phyloP scores from a whole-genome alignment of 2,888 invertebrate species.

The Nephrotoma appendiculata region DNA sequence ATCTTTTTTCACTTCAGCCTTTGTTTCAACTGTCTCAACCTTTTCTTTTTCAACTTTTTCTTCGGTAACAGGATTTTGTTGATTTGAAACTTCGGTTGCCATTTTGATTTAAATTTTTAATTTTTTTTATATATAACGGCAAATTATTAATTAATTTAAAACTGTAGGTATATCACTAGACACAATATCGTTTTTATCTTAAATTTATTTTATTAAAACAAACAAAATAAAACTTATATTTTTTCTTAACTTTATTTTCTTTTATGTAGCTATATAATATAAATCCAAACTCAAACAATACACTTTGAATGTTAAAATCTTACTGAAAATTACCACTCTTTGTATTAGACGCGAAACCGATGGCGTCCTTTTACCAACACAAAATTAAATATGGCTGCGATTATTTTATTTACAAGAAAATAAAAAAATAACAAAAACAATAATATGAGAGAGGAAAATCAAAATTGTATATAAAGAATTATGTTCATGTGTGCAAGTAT shows the following conservation, averaged over 20 bases:
- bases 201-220: background rate
- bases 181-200: background rate
- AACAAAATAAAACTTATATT: background rate
- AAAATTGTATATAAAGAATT: background rate
- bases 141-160: background rate
- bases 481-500: background rate
- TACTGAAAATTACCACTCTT: constrained; percentile 9
- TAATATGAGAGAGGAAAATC: background rate
- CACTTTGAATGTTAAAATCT: constrained; percentile 11
- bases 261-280: background rate
- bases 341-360: constrained; percentile 8
- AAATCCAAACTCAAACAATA: constrained; percentile 7
- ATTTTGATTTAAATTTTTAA: constrained; percentile 33
- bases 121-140: background rate
- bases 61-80: constrained; percentile 33
- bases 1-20: constrained; percentile 19
- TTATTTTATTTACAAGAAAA: background rate
- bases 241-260: background rate
- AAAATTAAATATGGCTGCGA: constrained; percentile 6
- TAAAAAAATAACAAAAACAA: background rate
- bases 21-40: constrained; percentile 23
- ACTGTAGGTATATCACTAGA: background rate
- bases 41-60: constrained; percentile 39
- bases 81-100: constrained; percentile 63
- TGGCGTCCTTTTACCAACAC: constrained; percentile 12